Conservation (phyloP, 30 jellyfish, hydroid and myxozoan genomes). For the Hydractinia echinata region DNA sequence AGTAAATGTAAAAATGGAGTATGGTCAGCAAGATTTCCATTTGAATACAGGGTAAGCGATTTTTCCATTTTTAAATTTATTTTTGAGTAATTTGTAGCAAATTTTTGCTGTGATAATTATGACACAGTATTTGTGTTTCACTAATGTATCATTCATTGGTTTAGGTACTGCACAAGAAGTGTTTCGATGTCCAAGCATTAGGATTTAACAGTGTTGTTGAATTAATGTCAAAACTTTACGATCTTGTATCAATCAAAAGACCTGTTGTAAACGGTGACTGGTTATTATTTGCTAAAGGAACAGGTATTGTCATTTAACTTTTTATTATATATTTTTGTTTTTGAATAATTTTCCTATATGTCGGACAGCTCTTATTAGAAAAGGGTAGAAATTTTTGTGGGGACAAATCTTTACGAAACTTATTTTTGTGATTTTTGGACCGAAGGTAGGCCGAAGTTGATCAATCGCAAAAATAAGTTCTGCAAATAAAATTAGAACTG, state of each 20-base stretch:
- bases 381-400: no score
- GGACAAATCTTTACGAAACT: no score
- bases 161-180: conserved; percentile 48
- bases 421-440: no score
- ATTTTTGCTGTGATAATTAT: not conserved
- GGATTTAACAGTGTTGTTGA: conserved; percentile 73
- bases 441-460: no score
- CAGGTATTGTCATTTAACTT: not conserved
- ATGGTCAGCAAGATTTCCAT: conserved; percentile 72
- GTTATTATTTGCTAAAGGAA: conserved; percentile 31
- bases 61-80: not conserved
- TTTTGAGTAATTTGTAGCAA: not conserved
- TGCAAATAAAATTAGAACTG: no score
- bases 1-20: conserved; percentile 45
- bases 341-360: no score
- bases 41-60: conserved; percentile 60
- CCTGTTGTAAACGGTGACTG: conserved; percentile 84
- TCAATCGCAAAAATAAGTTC: no score
- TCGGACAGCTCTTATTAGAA: no score
- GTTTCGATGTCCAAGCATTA: conserved; percentile 44
- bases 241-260: conserved; percentile 49
- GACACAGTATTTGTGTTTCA: not conserved
- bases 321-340: no score
- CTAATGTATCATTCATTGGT: not conserved
- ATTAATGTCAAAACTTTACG: conserved; percentile 63